phyloP scores from a whole-genome alignment of 2,797 vertebrate species.

The Pterois miles region DNA sequence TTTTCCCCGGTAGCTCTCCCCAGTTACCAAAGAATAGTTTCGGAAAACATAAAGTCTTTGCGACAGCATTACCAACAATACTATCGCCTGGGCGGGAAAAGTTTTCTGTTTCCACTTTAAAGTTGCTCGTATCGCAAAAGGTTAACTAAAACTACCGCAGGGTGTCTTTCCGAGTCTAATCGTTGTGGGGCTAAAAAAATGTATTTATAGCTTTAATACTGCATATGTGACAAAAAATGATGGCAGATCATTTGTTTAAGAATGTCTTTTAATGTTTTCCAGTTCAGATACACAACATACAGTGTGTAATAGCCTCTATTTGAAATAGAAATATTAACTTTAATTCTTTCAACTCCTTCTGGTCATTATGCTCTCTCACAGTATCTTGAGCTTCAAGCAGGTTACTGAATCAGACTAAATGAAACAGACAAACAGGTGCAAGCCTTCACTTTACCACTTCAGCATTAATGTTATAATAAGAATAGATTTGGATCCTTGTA shows the following conservation, averaged over 20 bases:
- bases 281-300: constrained; percentile 89
- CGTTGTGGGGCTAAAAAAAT: neutral
- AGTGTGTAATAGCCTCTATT: constrained; percentile 90
- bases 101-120: neutral
- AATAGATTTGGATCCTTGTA: constrained; percentile 72
- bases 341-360: constrained; percentile 76
- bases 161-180: neutral
- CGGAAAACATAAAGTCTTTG: too few relatives aligned
- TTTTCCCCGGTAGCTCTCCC: too few relatives aligned
- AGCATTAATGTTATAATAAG: constrained; percentile 68
- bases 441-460: constrained; percentile 78
- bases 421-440: constrained; percentile 87
- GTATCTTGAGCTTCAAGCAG: constrained; percentile 80
- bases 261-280: constrained; percentile 88
- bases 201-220: neutral
- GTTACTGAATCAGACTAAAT: constrained; percentile 83
- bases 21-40: too few relatives aligned
- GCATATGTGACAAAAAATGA: constrained; percentile 6
- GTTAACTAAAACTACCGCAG: neutral
- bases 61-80: too few relatives aligned
- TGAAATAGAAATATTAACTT: constrained; percentile 89
- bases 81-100: too few relatives aligned
- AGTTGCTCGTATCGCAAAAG: neutral
- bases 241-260: constrained; percentile 77
- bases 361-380: constrained; percentile 77